A percentile compares a stretch with the other conserved stretches of the same genome.
Evolutionary conservation across 1,140 invertebrate species (phyloP).

Genomic region (Drosophila simulans): DNA sequence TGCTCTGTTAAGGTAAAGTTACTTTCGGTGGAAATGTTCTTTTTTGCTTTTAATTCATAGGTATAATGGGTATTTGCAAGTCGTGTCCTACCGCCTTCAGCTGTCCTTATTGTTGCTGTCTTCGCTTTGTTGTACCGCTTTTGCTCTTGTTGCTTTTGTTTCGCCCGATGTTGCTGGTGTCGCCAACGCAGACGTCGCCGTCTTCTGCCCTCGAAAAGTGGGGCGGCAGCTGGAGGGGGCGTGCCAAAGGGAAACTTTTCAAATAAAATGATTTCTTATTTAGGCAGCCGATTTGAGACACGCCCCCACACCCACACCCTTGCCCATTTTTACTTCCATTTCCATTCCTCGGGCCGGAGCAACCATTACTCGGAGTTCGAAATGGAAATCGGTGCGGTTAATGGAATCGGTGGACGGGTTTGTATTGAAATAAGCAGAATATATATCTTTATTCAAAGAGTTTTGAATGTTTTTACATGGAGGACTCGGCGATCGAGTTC

Average conservation of each 20-base stretch:
- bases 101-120: not conserved
- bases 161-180: conserved; percentile 20
- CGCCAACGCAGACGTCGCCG: conserved; percentile 23
- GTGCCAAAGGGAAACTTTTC: conserved; percentile 61
- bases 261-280: conserved; percentile 80
- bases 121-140: not conserved
- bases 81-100: too few species aligned
- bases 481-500: not conserved
- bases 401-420: conserved; percentile 13
- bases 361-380: conserved; percentile 16
- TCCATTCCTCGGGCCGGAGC: not conserved
- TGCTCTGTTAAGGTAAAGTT: too few species aligned
- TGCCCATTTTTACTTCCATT: not conserved
- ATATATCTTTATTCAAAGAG: conserved; percentile 24
- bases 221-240: conserved; percentile 12
- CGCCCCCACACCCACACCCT: conserved; percentile 11
- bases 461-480: not conserved
- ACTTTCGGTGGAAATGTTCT: too few species aligned
- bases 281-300: conserved; percentile 66
- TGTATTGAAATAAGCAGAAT: conserved; percentile 13
- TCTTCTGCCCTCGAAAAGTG: not conserved
- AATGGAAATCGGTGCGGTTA: conserved; percentile 19
- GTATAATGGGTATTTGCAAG: not conserved
- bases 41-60: not conserved
- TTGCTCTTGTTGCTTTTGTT: conserved; percentile 21